Conservation (phyloP, 2,888 invertebrate species). For the Drosophila pseudotalamancana region DNA sequence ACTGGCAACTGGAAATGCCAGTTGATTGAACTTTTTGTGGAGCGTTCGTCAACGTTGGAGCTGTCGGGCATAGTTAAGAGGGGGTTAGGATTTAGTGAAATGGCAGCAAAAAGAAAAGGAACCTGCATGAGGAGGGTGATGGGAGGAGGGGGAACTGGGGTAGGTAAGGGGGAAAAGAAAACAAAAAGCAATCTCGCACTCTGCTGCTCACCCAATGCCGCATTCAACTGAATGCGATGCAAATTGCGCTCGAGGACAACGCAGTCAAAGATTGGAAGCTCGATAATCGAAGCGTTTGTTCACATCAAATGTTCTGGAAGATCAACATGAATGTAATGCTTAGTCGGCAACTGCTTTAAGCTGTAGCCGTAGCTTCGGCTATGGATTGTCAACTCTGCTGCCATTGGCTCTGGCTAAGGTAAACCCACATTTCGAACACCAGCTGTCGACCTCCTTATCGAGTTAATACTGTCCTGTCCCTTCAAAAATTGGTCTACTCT, state of each 20-base stretch:
- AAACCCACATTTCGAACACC: too few species aligned
- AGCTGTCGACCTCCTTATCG: too few species aligned
- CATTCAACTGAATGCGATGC: conserved; percentile 20
- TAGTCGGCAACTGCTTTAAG: background rate
- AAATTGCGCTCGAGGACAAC: conserved; percentile 27
- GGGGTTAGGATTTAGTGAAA: conserved; percentile 31
- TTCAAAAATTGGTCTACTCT: too few species aligned
- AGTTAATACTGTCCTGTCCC: too few species aligned
- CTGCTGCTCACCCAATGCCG: too few species aligned
- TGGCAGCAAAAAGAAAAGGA: conserved; percentile 3
- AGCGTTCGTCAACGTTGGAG: conserved; percentile 7
- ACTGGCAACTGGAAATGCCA: conserved; percentile 50
- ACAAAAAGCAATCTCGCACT: conserved; percentile 28
- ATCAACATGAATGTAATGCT: conserved; percentile 15
- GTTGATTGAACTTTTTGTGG: conserved; percentile 61
- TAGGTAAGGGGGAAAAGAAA: background rate
- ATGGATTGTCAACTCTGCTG: too few species aligned
- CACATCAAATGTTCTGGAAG: conserved; percentile 41
- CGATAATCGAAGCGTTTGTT: conserved; percentile 33
- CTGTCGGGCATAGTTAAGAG: background rate
- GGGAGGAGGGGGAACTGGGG: background rate
- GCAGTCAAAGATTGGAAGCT: conserved; percentile 28
- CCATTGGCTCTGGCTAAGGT: too few species aligned
- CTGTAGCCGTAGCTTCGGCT: too few species aligned
- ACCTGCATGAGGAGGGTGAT: background rate